Evolutionary conservation across 2,888 invertebrate genomes (phyloP).

Genomic region (Cosmia pyralina): DNA sequence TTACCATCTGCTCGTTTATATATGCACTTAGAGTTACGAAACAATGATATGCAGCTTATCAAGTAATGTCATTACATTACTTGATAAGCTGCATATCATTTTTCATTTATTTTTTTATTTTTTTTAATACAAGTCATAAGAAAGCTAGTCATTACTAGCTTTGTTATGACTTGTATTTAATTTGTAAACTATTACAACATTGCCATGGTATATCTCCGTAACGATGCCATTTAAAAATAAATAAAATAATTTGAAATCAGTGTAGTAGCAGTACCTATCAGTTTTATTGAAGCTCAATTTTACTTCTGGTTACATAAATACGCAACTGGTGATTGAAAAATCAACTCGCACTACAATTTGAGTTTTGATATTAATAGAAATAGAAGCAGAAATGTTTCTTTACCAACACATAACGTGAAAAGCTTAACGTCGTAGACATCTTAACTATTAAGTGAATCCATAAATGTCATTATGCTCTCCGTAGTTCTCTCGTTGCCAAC

Average conservation of each 20-base stretch:
- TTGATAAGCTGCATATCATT: no score
- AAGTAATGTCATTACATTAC: not conserved
- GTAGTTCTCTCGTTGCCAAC: slow-evolving; percentile 12
- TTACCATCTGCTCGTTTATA: not conserved
- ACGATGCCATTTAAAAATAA: slow-evolving; percentile 6
- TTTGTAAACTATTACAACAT: not conserved
- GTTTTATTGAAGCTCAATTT: not conserved
- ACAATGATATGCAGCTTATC: slow-evolving; percentile 25
- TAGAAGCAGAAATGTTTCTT: not conserved
- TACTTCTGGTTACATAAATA: not conserved
- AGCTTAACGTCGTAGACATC: not conserved
- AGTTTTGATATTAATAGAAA: not conserved
- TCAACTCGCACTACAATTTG: not conserved
- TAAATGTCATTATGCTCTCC: not conserved
- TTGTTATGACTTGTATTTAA: slow-evolving; percentile 3
- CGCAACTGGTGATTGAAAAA: not conserved
- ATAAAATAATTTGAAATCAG: slow-evolving; percentile 1
- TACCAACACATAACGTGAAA: not conserved
- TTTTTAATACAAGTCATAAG: no score
- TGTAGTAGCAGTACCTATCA: not conserved
- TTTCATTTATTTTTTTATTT: no score
- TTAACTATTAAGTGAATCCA: slow-evolving; percentile 17
- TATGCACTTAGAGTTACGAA: slow-evolving; percentile 12
- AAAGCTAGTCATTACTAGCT: not conserved
- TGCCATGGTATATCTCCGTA: not conserved